A percentile compares a stretch with the other conserved stretches of the same genome.
Conservation (phyloP, 2,888 invertebrate genomes). For the Acanthosepion pharaonis region DNA sequence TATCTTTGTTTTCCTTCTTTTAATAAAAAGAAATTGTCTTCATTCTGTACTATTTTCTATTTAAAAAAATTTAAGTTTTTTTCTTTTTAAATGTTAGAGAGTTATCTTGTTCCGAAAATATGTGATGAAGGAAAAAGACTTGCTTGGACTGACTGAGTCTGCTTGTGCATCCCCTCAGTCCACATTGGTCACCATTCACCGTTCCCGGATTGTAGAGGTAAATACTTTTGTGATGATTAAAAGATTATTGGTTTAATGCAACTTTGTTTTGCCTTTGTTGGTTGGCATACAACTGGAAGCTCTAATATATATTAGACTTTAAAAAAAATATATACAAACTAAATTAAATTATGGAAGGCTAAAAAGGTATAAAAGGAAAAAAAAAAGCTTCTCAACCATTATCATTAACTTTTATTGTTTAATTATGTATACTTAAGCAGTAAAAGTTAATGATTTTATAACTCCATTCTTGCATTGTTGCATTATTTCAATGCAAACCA, state of each 20-base stretch:
- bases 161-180: constrained; percentile 87
- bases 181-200: constrained; percentile 92
- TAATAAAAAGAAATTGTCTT: too few species aligned
- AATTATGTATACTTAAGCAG: too few species aligned
- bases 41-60: neutral
- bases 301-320: neutral
- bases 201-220: constrained; percentile 79
- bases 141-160: constrained; percentile 88
- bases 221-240: neutral
- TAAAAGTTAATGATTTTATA: too few species aligned
- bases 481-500: too few species aligned
- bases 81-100: constrained; percentile 76
- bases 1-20: too few species aligned
- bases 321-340: neutral
- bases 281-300: neutral
- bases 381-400: too few species aligned
- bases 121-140: constrained; percentile 94
- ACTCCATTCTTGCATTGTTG: too few species aligned
- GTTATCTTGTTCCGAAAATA: constrained; percentile 94
- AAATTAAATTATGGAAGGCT: too few species aligned
- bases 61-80: neutral
- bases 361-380: too few species aligned
- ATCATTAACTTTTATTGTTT: too few species aligned
- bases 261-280: neutral
- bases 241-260: neutral